Percentiles rank a stretch among this genome's conserved stretches.
phyloP scores from a whole-genome alignment of 2,888 invertebrate species.

The Agrochola macilenta region DNA sequence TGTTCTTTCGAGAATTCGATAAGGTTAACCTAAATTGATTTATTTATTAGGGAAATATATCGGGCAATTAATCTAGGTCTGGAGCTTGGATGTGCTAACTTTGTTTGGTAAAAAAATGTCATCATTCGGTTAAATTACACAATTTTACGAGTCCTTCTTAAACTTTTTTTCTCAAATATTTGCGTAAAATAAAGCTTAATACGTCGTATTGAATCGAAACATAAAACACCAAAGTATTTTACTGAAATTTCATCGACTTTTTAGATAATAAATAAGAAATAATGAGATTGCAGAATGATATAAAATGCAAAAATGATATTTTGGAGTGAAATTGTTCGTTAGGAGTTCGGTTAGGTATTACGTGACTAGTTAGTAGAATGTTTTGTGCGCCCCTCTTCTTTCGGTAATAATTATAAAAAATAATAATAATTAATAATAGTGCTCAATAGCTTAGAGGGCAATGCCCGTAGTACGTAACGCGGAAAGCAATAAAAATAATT shows the following conservation, averaged over 20 bases:
- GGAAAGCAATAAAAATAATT: conserved; percentile 87
- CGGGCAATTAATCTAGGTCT: conserved; percentile 78
- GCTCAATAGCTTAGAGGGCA: conserved; percentile 87
- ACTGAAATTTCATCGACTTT: conserved; percentile 89
- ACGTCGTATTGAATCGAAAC: conserved; percentile 86
- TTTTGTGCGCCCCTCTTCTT: conserved; percentile 84
- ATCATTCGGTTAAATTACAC: conserved; percentile 50
- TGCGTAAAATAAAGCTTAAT: conserved; percentile 66
- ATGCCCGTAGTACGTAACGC: conserved; percentile 77
- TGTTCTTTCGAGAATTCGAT: conserved; percentile 53
- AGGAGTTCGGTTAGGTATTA: conserved; percentile 80
- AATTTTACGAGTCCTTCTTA: conserved; percentile 57
- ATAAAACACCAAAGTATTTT: conserved; percentile 89
- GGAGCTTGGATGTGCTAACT: conserved; percentile 67
- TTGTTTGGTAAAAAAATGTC: conserved; percentile 56
- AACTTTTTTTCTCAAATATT: conserved; percentile 59
- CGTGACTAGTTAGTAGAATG: conserved; percentile 84
- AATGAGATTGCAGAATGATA: conserved; percentile 71
- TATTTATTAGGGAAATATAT: conserved; percentile 88
- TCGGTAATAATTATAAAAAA: conserved; percentile 84
- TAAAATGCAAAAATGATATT: conserved; percentile 81
- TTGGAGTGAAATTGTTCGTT: conserved; percentile 84
- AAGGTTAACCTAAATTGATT: conserved; percentile 81
- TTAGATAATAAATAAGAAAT: conserved; percentile 89
- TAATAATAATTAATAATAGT: conserved; percentile 83